Base-by-base conservation (phyloP, 2,797 vertebrate species). In the Enteromius thamalakanensis region DNA sequence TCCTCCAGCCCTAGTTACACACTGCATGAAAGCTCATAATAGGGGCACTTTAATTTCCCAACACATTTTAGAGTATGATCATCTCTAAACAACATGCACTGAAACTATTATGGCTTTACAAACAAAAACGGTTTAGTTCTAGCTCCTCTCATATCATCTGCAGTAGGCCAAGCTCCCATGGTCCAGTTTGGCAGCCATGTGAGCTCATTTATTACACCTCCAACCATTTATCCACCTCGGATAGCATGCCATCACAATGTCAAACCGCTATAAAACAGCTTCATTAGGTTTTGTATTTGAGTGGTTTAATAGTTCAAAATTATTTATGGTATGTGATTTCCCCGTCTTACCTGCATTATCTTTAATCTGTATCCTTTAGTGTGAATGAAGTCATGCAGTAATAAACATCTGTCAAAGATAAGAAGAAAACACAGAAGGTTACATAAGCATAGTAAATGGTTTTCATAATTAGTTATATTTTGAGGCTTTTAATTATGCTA, bases 401-500 rank as follows among this genome's bases (percentile, higher is more conserved):
- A 53, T 34, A 11, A 74, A 53, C 47, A 53, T 51, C 45, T 34
- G 47, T 72, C 45, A 51, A 32, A 49, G 29, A 72, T 6, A 21
- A 29, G 47, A 49, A 2, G 2, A 34, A 74, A 55, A n/a, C 8
- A 34, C 2, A 34, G 4, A 74, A 6, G 17, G 15, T 47, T 45
- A 14, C 37, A 7, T 47, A 70, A 17, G 69, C 4, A 8, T 21
- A 67, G 8, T 32, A 67, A 67, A 67, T 21, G 32, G 8, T 34
- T 65, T 65, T 67, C 64, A 21, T 34, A 65, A 65, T 65, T 34
- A 10, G 64, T 5, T 65, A 34, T 65, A 65, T 67, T 67, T 65
- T 34, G 62, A 34, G 29, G 3, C 34, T 68, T 42, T 69, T 6
- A 12, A 45, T 68, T 42, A 23, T 69, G n/a, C 21, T 23, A 15